Conservation (phyloP, 2,113 vertebrate species). For the Bostrychus sinensis region DNA sequence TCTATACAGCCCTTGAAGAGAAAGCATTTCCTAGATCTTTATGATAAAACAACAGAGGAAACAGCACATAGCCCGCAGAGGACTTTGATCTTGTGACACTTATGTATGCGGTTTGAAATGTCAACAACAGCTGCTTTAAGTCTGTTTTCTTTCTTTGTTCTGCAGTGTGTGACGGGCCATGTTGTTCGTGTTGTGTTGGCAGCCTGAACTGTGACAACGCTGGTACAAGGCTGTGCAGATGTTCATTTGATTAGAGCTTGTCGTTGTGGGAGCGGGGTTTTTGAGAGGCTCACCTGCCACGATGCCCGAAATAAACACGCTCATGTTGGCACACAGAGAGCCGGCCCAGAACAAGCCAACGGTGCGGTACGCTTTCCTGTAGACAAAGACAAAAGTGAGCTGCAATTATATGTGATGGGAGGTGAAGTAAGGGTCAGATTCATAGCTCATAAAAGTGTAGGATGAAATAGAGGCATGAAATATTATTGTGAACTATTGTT, state of each 20-base stretch:
- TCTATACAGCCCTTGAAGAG: slow-evolving; percentile 8
- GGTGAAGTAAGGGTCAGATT: not conserved
- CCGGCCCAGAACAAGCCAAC: slow-evolving; percentile 93
- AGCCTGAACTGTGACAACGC: slow-evolving; percentile 57
- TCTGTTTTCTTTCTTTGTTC: slow-evolving; percentile 51
- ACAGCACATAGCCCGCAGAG: slow-evolving; percentile 15
- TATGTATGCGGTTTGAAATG: slow-evolving; percentile 46
- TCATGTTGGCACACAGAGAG: slow-evolving; percentile 85
- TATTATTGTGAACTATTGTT: not conserved
- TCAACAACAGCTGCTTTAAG: slow-evolving; percentile 54
- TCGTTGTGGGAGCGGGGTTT: slow-evolving; percentile 22
- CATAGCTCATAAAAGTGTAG: not conserved
- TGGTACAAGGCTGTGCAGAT: slow-evolving; percentile 61
- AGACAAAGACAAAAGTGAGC: slow-evolving; percentile 1
- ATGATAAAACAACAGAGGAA: slow-evolving; percentile 27
- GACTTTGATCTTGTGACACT: slow-evolving; percentile 50
- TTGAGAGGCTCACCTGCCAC: slow-evolving; percentile 81
- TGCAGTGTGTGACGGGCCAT: slow-evolving; percentile 24
- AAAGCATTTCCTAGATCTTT: slow-evolving; percentile 7
- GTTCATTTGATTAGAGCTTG: slow-evolving; percentile 61
- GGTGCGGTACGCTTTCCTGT: slow-evolving; percentile 84
- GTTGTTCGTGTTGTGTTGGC: slow-evolving; percentile 21
- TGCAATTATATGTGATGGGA: not conserved
- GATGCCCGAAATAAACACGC: slow-evolving; percentile 87
- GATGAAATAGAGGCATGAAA: not conserved